A percentile compares a stretch with the other conserved stretches of the same genome.
These are phyloP conservation scores for Drosophila gaucha DNA, from an alignment of 2,888 invertebrate genomes.

Conservation along the genomic window DNA sequence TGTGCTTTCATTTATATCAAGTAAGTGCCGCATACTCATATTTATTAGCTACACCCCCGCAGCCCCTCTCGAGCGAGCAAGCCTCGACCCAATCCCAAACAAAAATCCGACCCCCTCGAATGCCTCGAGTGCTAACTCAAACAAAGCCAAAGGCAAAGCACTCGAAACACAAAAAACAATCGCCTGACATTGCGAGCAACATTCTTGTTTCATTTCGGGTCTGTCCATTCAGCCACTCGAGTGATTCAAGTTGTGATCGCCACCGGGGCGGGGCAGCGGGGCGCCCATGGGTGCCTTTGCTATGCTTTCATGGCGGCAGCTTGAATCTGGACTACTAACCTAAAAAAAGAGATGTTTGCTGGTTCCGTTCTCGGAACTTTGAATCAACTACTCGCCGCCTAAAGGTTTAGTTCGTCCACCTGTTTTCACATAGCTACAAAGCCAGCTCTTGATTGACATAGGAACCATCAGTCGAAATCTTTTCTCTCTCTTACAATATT, in stretches of 20 bases:
- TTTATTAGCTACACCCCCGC: slow-evolving; percentile 52
- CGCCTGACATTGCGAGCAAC: slow-evolving; percentile 61
- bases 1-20: slow-evolving; percentile 85
- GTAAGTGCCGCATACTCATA: slow-evolving; percentile 75
- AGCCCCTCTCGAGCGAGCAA: not conserved
- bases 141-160: slow-evolving; percentile 57
- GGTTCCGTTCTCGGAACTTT: no score
- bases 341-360: not conserved
- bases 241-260: slow-evolving; percentile 24
- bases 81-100: slow-evolving; percentile 51
- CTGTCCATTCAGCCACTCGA: slow-evolving; percentile 34
- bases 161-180: slow-evolving; percentile 64
- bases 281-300: slow-evolving; percentile 17
- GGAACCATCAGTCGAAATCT: no score
- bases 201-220: slow-evolving; percentile 17
- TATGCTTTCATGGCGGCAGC: slow-evolving; percentile 52
- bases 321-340: slow-evolving; percentile 32
- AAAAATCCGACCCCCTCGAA: slow-evolving; percentile 17
- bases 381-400: no score
- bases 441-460: no score
- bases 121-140: slow-evolving; percentile 57
- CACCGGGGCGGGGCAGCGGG: not conserved
- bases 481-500: no score
- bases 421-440: no score
- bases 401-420: no score